A percentile compares a stretch with the other conserved stretches of the same genome.
Conservation (phyloP, 2,888 invertebrate species). For the Nephrotoma guestfalica region DNA sequence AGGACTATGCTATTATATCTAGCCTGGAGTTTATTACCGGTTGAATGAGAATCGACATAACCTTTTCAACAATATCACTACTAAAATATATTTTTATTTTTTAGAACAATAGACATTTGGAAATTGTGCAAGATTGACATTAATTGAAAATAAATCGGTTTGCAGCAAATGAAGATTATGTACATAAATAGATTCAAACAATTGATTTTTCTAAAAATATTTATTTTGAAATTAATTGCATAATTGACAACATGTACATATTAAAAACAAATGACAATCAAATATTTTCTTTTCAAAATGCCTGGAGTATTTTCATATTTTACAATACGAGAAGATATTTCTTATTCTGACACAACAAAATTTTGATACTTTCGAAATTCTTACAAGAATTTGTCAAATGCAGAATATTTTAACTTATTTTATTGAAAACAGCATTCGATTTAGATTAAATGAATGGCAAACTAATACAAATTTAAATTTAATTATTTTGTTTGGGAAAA, state of each 20-base stretch:
- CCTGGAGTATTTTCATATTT: not conserved
- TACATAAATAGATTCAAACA: too few relatives aligned
- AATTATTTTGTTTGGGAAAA: too few relatives aligned
- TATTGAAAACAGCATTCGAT: too few relatives aligned
- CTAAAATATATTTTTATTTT: too few relatives aligned
- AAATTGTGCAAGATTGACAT: not conserved
- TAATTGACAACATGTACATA: not conserved
- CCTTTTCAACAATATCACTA: too few relatives aligned
- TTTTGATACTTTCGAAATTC: not conserved
- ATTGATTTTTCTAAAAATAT: not conserved
- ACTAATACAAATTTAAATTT: too few relatives aligned
- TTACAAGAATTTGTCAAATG: not conserved
- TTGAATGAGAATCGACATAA: too few relatives aligned
- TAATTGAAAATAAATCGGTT: not conserved
- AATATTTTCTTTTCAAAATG: not conserved
- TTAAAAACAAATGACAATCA: not conserved
- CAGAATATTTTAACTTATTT: not conserved
- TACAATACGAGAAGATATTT: not conserved
- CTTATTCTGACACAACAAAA: not conserved
- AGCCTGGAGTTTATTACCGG: too few relatives aligned
- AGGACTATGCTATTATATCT: too few relatives aligned
- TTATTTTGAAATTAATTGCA: not conserved
- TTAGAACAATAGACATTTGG: not conserved
- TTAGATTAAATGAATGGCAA: too few relatives aligned
- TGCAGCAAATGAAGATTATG: too few relatives aligned